These are phyloP conservation scores for Myrmecophaga tridactyla DNA, from an alignment of 2,113 vertebrate species.

Conservation along the genomic window DNA sequence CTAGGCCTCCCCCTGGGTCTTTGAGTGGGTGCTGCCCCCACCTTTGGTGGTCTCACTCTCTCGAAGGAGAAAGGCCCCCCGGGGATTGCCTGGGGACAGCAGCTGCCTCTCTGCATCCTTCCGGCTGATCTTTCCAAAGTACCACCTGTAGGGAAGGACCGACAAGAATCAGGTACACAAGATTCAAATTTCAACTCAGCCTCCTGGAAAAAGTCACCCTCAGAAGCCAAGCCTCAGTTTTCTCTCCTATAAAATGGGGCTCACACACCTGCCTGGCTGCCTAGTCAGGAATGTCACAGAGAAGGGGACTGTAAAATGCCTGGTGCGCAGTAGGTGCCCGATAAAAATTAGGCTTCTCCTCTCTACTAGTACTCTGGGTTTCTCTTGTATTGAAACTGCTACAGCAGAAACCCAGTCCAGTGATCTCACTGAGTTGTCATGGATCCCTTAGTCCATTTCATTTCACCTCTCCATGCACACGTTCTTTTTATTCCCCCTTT, in stretches of 20 bases:
- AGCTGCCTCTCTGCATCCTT: conserved; percentile 95
- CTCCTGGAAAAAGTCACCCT: background rate
- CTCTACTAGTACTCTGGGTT: background rate
- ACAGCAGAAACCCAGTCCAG: background rate
- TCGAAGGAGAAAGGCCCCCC: conserved; percentile 93
- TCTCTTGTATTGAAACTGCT: conserved; percentile 22
- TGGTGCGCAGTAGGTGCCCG: background rate
- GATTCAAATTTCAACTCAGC: background rate
- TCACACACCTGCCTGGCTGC: background rate
- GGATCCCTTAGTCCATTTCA: background rate
- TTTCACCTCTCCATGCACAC: background rate
- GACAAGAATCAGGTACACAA: background rate
- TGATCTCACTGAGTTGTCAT: background rate
- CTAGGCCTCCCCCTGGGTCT: background rate
- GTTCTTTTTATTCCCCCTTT: too few species aligned
- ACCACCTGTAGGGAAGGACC: conserved; percentile 87
- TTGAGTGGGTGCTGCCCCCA: conserved; percentile 42
- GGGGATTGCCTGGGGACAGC: conserved; percentile 87
- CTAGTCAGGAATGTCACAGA: background rate
- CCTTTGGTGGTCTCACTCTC: conserved; percentile 97
- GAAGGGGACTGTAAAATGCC: background rate
- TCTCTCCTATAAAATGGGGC: background rate
- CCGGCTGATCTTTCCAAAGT: conserved; percentile 95
- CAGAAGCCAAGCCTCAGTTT: background rate
- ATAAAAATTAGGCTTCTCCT: background rate